phyloP scores from a whole-genome alignment of 2,113 vertebrate species.

The Barbus barbus region DNA sequence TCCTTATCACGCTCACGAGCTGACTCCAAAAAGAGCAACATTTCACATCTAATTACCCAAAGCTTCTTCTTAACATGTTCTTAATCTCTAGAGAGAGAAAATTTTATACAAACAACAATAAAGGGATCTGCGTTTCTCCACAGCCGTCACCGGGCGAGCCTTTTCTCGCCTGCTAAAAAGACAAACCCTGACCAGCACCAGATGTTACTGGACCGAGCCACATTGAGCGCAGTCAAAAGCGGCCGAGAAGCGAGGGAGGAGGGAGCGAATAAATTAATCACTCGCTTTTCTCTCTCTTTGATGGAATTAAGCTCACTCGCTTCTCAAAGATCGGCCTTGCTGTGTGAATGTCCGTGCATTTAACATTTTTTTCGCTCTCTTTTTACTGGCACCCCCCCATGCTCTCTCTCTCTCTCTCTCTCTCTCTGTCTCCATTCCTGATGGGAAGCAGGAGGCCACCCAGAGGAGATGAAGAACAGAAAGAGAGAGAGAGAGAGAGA shows the following conservation, averaged over 20 bases:
- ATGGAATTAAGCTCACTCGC: conserved; percentile 97
- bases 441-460: conserved; percentile 93
- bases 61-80: conserved; percentile 64
- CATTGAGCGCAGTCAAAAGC: conserved; percentile 75
- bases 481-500: conserved; percentile 28
- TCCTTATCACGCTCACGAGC: conserved; percentile 64
- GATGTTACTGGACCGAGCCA: conserved; percentile 94
- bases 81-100: conserved; percentile 71
- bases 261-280: conserved; percentile 98
- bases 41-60: conserved; percentile 76
- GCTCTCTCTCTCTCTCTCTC: conserved; percentile 51
- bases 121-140: conserved; percentile 53
- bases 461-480: conserved; percentile 83
- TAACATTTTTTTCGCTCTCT: conserved; percentile 77
- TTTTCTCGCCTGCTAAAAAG: conserved; percentile 59
- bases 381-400: conserved; percentile 13
- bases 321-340: conserved; percentile 84
- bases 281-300: conserved; percentile 91
- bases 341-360: conserved; percentile 90
- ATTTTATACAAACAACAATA: conserved; percentile 60
- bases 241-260: conserved; percentile 57
- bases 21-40: conserved; percentile 74
- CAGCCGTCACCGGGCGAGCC: conserved; percentile 25
- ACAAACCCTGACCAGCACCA: conserved; percentile 76
- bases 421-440: conserved; percentile 69